Percentiles rank a stretch among this genome's conserved stretches.
Conservation (phyloP, 2,113 vertebrate species). For the Lynx canadensis region DNA sequence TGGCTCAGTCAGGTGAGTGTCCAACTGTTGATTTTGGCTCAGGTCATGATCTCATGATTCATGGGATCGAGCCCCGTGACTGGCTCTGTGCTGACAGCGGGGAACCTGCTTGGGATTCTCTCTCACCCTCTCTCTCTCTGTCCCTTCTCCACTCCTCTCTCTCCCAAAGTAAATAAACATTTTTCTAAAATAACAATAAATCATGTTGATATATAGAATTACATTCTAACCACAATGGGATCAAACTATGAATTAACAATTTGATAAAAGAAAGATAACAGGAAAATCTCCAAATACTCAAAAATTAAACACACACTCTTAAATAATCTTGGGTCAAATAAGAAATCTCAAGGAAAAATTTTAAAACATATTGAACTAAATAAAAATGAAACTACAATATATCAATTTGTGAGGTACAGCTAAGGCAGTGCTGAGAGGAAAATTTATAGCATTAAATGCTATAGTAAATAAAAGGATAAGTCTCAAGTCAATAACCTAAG, state of each 20-base stretch:
- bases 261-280: not conserved
- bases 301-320: not conserved
- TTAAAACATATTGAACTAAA: not conserved
- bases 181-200: too few relatives aligned
- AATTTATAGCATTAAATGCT: not conserved
- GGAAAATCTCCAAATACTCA: not conserved
- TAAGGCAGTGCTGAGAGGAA: not conserved
- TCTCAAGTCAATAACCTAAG: not conserved
- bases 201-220: not conserved
- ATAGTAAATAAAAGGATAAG: not conserved
- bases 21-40: too few relatives aligned
- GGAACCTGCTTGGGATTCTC: too few relatives aligned
- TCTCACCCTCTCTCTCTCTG: too few relatives aligned
- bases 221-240: not conserved
- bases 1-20: too few relatives aligned
- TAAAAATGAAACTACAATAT: not conserved
- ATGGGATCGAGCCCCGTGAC: too few relatives aligned
- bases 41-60: too few relatives aligned
- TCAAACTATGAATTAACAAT: not conserved
- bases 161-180: too few relatives aligned
- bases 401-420: not conserved
- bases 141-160: too few relatives aligned
- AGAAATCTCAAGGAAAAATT: not conserved
- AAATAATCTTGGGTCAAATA: not conserved
- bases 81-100: too few relatives aligned